Evolutionary conservation across 2,797 vertebrate species (phyloP).

Genomic region (Percopsis omiscomaycus): DNA sequence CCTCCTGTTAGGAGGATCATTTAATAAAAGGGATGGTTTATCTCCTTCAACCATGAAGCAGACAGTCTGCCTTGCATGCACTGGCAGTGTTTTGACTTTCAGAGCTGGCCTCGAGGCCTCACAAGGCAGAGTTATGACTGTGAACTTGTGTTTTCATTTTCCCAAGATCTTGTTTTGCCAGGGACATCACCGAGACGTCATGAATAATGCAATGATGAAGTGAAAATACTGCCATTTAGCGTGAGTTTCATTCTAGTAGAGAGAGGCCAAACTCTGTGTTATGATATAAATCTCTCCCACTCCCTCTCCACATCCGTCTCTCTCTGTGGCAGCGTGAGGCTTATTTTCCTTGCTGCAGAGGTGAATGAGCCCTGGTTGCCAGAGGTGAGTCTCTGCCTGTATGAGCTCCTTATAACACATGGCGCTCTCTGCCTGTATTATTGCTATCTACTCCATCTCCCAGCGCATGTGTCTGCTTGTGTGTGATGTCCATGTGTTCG

Average conservation of each 20-base stretch:
- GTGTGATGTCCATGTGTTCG: conserved; percentile 3
- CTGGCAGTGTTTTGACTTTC: conserved; percentile 43
- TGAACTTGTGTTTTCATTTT: conserved; percentile 33
- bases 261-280: conserved; percentile 13
- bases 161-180: not conserved
- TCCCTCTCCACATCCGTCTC: not conserved
- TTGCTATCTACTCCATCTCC: not conserved
- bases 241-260: not conserved
- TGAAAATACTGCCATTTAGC: conserved; percentile 40
- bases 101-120: conserved; percentile 42
- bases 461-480: not conserved
- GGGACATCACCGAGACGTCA: conserved; percentile 9
- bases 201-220: conserved; percentile 52
- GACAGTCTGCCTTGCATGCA: conserved; percentile 22
- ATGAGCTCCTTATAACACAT: conserved; percentile 45
- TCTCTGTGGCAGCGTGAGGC: not conserved
- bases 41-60: conserved; percentile 18
- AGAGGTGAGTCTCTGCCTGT: conserved; percentile 41
- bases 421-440: conserved; percentile 14
- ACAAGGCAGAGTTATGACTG: conserved; percentile 29
- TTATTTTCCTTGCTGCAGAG: conserved; percentile 14
- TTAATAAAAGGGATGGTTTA: conserved; percentile 28
- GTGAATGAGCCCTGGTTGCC: conserved; percentile 5
- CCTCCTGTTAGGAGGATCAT: conserved; percentile 17
- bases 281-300: conserved; percentile 4